Conservation (phyloP, 2,113 vertebrate species). For the Condylura cristata region DNA sequence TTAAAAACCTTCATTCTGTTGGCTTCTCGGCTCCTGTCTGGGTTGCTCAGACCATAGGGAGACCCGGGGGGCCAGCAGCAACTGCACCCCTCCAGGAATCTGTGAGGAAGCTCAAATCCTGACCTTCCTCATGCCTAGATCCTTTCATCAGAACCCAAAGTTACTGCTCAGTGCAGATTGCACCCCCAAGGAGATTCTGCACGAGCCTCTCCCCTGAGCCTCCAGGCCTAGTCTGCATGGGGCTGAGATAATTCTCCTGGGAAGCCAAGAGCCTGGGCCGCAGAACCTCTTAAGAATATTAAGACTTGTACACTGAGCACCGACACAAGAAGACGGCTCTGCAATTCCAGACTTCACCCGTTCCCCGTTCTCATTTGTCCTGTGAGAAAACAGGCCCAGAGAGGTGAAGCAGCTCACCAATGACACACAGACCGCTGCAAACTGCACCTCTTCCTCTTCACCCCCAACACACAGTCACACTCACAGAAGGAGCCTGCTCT, state of each 20-base stretch:
- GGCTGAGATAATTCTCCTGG: neutral
- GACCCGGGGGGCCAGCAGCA: neutral
- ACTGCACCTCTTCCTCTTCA: neutral
- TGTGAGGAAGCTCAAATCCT: neutral
- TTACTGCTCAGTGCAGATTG: neutral
- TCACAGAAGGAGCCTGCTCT: neutral
- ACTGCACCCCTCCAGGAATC: neutral
- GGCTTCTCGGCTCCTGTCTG: neutral
- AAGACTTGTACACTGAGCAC: neutral
- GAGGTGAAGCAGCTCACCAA: neutral
- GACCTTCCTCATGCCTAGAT: neutral
- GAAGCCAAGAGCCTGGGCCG: neutral
- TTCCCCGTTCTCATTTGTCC: neutral
- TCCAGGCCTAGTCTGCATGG: rapidly evolving
- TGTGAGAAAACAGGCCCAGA: constrained; percentile 33
- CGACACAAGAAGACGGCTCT: neutral
- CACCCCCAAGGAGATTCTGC: constrained; percentile 4
- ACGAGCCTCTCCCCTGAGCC: neutral
- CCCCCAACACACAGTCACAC: rapidly evolving
- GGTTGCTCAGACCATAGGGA: neutral
- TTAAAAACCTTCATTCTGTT: neutral
- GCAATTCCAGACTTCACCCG: neutral
- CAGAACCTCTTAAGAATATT: constrained; percentile 47
- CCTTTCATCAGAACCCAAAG: neutral
- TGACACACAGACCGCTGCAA: neutral